A percentile compares a stretch with the other conserved stretches of the same genome.
Evolutionary conservation across 2,888 invertebrate species (phyloP).

Genomic region (Pyrochroa serraticornis): DNA sequence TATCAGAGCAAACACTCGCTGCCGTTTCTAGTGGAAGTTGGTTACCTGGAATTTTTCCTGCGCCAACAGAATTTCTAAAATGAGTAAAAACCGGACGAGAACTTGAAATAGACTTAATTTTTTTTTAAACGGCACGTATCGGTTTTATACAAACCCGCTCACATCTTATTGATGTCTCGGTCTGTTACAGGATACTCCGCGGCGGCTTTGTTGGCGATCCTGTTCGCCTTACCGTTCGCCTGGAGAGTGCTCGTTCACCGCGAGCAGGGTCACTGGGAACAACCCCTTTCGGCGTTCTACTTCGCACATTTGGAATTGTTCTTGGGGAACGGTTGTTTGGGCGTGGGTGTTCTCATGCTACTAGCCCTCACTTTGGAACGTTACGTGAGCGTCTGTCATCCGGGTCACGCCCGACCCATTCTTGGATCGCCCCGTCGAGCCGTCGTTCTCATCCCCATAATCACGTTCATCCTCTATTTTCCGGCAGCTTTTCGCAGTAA

Average conservation of each 20-base stretch:
- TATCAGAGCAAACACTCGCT: no score
- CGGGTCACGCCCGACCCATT: constrained; percentile 69
- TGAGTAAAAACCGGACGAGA: no score
- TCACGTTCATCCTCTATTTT: constrained; percentile 71
- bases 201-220: constrained; percentile 74
- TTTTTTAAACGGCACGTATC: no score
- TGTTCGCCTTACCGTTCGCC: constrained; percentile 73
- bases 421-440: constrained; percentile 66
- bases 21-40: no score
- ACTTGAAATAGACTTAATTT: no score
- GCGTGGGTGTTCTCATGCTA: constrained; percentile 79
- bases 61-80: no score
- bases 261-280: constrained; percentile 70
- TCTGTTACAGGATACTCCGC: constrained; percentile 72
- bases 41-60: no score
- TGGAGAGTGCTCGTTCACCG: constrained; percentile 70
- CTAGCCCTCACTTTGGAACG: constrained; percentile 75
- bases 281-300: constrained; percentile 70
- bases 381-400: constrained; percentile 77
- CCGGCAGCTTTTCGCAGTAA: constrained; percentile 71
- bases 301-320: constrained; percentile 74
- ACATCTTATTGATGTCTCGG: not conserved
- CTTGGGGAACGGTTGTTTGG: constrained; percentile 73
- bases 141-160: not conserved
- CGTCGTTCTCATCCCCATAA: constrained; percentile 67